Base-by-base conservation (phyloP, 2,888 invertebrate genomes). In the Myopa testacea region DNA sequence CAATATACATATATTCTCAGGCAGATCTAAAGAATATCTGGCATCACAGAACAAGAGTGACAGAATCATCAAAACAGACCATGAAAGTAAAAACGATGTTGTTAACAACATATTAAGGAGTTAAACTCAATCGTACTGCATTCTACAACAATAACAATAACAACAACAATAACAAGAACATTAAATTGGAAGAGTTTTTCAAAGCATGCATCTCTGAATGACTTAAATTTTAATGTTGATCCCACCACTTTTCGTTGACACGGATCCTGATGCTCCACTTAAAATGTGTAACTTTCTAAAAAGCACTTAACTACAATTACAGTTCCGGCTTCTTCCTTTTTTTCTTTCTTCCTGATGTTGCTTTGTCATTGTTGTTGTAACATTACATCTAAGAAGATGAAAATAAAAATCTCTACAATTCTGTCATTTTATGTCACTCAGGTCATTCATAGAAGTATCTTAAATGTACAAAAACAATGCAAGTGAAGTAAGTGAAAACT, bases 401-500 rank as follows among this genome's bases (percentile, higher is more conserved):
- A 26, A 65, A 37, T 16, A n/a, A 67, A 34, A 67, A 67, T 38
- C 12, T 37, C n/a, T 8, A 16, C n/a, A 67, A 26, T n/a, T 63
- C 5, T 37, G 34, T 63, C 63, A 67, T 37, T 67, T 67, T 40
- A n/a, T 67, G 67, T 40, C 67, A 67, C 40, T 67, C 40, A 67
- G 40, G 67, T 67, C 67, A 67, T 14, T 38, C 55, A n/a, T 12
- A 55, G 55, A 10, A 50, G 8, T 50, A 50, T 14, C 10, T 14
- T 8, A 50, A 50, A 12, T n/a, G 19, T 4, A 37, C 14, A 52
- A 50, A 52, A 26, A 55, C 52, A 26, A 55, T 70, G 50, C 45
- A 50, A 52, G n/a, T 60, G 34, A n/a, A 12, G 14, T n/a, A 55
- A 16, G 55, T 38, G 8, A 26, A 58, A 50, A 37, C 55, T 70